phyloP scores from a whole-genome alignment of 1,140 invertebrate genomes.

The Heliconius hewitsoni region DNA sequence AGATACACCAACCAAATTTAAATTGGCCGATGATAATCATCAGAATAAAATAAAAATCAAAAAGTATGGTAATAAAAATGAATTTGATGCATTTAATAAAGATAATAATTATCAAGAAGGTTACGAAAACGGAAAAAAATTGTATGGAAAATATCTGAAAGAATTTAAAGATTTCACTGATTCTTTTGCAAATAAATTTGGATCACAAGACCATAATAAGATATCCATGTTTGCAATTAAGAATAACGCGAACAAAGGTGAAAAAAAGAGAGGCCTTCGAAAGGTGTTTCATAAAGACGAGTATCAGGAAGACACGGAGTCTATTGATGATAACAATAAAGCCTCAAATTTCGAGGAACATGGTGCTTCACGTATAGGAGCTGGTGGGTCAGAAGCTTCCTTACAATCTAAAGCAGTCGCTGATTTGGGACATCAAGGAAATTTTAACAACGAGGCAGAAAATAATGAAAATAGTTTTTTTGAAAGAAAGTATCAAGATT shows the following conservation, averaged over 20 bases:
- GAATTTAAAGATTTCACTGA: slow-evolving; percentile 66
- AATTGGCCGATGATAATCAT: background rate
- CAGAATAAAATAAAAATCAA: slow-evolving; percentile 9
- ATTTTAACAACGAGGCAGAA: slow-evolving; percentile 41
- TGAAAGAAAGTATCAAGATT: slow-evolving; percentile 42
- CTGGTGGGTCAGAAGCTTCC: slow-evolving; percentile 49
- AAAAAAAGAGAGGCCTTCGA: slow-evolving; percentile 85
- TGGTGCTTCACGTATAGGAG: slow-evolving; percentile 47
- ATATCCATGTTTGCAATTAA: slow-evolving; percentile 48
- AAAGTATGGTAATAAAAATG: slow-evolving; percentile 35
- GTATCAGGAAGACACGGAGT: slow-evolving; percentile 86
- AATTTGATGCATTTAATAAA: slow-evolving; percentile 47
- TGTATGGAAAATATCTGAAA: slow-evolving; percentile 46
- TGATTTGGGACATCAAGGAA: slow-evolving; percentile 41
- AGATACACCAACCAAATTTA: background rate
- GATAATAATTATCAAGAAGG: slow-evolving; percentile 11
- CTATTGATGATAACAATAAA: slow-evolving; percentile 83
- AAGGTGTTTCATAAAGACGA: slow-evolving; percentile 88
- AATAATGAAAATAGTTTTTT: slow-evolving; percentile 43
- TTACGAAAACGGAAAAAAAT: slow-evolving; percentile 38
- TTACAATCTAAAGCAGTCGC: slow-evolving; percentile 51
- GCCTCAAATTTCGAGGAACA: slow-evolving; percentile 51
- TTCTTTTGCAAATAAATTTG: slow-evolving; percentile 63
- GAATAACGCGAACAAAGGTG: slow-evolving; percentile 81
- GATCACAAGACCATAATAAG: slow-evolving; percentile 54